Conservation (phyloP, 2,797 vertebrate species). For the Gobionotothen gibberifrons region DNA sequence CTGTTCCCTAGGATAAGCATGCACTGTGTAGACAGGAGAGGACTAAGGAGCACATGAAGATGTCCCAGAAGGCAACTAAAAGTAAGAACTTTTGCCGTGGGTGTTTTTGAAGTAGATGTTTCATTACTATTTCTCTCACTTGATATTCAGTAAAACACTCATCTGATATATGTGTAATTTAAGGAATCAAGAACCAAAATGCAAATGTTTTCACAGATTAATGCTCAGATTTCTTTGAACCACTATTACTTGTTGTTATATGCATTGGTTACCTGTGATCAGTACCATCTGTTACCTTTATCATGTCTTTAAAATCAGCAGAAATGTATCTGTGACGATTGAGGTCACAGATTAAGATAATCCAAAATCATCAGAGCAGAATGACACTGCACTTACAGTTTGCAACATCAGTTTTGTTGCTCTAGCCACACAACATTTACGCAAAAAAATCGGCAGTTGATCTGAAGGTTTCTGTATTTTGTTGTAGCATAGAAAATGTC, state of each 20-base stretch:
- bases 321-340: not conserved
- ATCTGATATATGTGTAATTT: slow-evolving; percentile 17
- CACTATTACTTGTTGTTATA: not conserved
- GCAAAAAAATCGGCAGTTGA: not conserved
- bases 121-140: slow-evolving; percentile 7
- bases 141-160: not conserved
- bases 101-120: not conserved
- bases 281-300: too few species aligned
- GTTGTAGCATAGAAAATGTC: not conserved
- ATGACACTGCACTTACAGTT: not conserved
- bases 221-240: not conserved
- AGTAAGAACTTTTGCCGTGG: slow-evolving; percentile 62
- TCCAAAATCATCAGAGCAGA: not conserved
- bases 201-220: not conserved
- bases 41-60: slow-evolving; percentile 74
- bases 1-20: slow-evolving; percentile 56
- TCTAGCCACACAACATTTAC: not conserved
- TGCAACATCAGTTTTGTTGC: not conserved
- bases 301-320: not conserved
- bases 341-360: slow-evolving; percentile 1
- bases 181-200: slow-evolving; percentile 4
- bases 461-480: slow-evolving; percentile 4
- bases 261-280: not conserved
- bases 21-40: slow-evolving; percentile 64
- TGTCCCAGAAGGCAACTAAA: slow-evolving; percentile 77